Evolutionary conservation across 1,140 invertebrate genomes (phyloP), one percentile per base, ranked within the genome.

Genomic region (Chionoecetes opilio): DNA sequence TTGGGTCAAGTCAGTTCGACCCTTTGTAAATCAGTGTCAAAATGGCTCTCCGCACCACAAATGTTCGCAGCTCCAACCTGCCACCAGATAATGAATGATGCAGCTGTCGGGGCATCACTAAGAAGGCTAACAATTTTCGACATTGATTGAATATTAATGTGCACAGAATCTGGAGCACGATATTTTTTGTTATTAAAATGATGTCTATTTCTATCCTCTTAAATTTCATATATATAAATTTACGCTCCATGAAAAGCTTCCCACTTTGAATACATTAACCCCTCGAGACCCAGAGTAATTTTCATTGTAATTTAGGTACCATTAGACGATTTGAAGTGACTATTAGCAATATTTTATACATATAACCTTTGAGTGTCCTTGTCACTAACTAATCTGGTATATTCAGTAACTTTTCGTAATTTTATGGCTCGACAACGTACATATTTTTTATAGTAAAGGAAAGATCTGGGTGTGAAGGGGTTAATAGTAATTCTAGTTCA

Each of bases 71-170:
- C 94, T 95, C 94, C 94, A 95, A 95, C 94, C 94, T 95, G 94
- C 94, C 94, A 95, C 90, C 90, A 95, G 90, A 95, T 90, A 95
- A 95, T 95, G 94, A 88, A 95, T 92, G 90, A 95, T 95, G 90
- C 82, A 41, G 46, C 91, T 92, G 41, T 82, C 82, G 84, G 94
- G 92, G 94, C 94, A 95, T 75, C 89, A 85, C 94, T 95, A 95
- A 92, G 21, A 91, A 91, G 82, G 41, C 41, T 84, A 92, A 75
- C 37, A 91, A 95, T 34, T 46, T 41, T 90, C 37, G 34, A 41
- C 88, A 46, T n/a, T n/a, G n/a, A 90, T 94, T 85, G 35, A 94
- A 94, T 46, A 91, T 85, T 94, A 91, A 91, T 31, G 41, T 37
- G 82, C 93, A 94, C 91, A 94, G 93, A 84, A 94, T 86, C 11